A percentile compares a stretch with the other conserved stretches of the same genome.
These are phyloP conservation scores for Megaustenia siamemsis DNA, from an alignment of 2,888 invertebrate genomes.

Conservation along the genomic window DNA sequence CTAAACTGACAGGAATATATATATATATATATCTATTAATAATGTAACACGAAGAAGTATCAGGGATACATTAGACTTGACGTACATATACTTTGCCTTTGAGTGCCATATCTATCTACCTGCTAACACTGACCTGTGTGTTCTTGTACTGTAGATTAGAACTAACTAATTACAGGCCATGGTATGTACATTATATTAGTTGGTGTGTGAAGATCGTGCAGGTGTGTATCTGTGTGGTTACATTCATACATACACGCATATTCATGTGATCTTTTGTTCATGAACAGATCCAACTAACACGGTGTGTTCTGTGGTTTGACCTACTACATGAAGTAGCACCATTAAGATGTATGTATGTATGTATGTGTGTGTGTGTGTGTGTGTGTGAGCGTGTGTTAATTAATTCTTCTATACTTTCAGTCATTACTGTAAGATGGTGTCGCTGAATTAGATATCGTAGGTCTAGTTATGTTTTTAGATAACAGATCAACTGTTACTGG, in stretches of 20 bases:
- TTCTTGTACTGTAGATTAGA: conserved; percentile 16
- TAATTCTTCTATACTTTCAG: too few relatives aligned
- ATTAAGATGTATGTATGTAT: background rate
- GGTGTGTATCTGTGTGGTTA: background rate
- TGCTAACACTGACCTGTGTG: conserved; percentile 5
- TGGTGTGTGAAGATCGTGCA: too few relatives aligned
- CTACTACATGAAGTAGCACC: too few relatives aligned
- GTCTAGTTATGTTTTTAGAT: too few relatives aligned
- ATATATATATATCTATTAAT: too few relatives aligned
- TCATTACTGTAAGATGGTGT: too few relatives aligned
- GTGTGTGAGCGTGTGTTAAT: background rate
- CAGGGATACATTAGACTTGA: background rate
- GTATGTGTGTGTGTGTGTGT: background rate
- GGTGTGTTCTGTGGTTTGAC: too few relatives aligned
- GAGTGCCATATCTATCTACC: conserved; percentile 25
- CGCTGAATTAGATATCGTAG: too few relatives aligned
- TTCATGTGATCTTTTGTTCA: too few relatives aligned
- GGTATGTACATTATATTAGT: too few relatives aligned
- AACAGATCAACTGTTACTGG: too few relatives aligned
- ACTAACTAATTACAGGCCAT: conserved; percentile 2
- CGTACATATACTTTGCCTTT: background rate
- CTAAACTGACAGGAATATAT: background rate
- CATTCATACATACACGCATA: background rate
- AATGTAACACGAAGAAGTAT: background rate
- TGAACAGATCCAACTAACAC: too few relatives aligned